phyloP scores from a whole-genome alignment of 2,888 invertebrate genomes.

The Colletes collaris region DNA sequence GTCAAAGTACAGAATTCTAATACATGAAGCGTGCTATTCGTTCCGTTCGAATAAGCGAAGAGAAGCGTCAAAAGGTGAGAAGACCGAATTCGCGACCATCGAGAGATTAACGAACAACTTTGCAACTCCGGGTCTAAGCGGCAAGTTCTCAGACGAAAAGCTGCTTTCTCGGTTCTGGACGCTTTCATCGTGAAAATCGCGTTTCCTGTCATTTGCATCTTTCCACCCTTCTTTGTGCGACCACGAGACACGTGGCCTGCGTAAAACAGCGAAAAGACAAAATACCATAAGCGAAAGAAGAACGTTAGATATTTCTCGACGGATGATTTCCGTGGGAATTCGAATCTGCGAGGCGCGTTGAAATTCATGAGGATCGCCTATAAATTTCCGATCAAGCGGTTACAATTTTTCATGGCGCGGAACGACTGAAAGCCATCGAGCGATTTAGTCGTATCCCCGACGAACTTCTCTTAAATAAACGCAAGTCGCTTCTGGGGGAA shows the following conservation, averaged over 20 bases:
- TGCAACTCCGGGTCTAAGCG: conserved; percentile 9
- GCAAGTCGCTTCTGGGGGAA: background rate
- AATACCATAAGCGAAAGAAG: background rate
- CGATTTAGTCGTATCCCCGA: conserved; percentile 1
- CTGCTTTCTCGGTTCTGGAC: conserved; percentile 23
- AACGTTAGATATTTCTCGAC: background rate
- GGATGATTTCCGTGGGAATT: conserved; percentile 6
- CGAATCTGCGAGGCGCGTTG: background rate
- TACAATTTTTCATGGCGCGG: background rate
- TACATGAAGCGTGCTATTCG: conserved; percentile 1
- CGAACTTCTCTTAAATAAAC: conserved; percentile 30
- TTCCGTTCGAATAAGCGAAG: background rate
- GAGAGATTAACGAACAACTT: conserved; percentile 54
- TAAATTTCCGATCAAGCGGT: background rate
- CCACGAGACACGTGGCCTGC: background rate
- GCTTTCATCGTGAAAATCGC: conserved; percentile 32
- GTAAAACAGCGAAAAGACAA: background rate
- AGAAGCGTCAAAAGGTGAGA: background rate
- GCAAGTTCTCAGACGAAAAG: conserved; percentile 29
- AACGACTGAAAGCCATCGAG: background rate
- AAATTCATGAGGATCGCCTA: background rate
- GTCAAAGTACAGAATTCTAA: background rate
- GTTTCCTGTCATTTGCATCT: conserved; percentile 27
- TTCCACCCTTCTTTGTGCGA: background rate
- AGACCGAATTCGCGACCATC: conserved; percentile 9